These are phyloP conservation scores for Indicator indicator DNA, from an alignment of 2,113 vertebrate genomes.

Conservation along the genomic window DNA sequence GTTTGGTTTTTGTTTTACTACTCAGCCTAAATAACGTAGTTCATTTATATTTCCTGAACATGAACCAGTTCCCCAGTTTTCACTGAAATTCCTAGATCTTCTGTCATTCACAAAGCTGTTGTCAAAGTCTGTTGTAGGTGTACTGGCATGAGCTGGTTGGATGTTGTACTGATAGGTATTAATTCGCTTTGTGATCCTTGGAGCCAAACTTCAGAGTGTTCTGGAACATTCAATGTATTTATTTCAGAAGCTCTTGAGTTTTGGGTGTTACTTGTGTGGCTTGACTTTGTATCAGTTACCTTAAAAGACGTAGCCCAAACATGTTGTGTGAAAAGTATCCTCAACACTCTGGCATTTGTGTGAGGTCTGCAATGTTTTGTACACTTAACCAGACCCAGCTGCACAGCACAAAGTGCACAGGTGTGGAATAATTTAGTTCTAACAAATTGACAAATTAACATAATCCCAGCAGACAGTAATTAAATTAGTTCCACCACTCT, in stretches of 20 bases:
- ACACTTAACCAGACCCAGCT: not conserved
- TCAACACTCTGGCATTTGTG: not conserved
- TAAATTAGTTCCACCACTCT: not conserved
- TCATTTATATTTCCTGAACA: not conserved
- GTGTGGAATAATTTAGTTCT: not conserved
- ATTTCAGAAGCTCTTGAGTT: not conserved
- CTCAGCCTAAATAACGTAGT: not conserved
- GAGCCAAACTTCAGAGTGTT: not conserved
- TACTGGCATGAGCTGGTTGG: not conserved
- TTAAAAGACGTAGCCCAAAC: not conserved
- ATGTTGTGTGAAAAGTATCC: not conserved
- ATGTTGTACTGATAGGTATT: not conserved
- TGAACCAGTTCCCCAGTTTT: not conserved
- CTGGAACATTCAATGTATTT: not conserved
- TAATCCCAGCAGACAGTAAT: not conserved
- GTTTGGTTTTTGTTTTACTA: not conserved
- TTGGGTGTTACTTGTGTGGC: not conserved
- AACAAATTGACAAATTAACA: not conserved
- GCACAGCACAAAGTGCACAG: not conserved
- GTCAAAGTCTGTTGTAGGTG: not conserved
- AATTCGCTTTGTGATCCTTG: not conserved
- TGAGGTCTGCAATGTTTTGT: not conserved
- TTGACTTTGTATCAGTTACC: not conserved
- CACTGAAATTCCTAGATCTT: not conserved
- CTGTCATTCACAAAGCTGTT: not conserved